Evolutionary conservation across 2,888 invertebrate genomes (phyloP).

Genomic region (Heteromyza rotundicornis): DNA sequence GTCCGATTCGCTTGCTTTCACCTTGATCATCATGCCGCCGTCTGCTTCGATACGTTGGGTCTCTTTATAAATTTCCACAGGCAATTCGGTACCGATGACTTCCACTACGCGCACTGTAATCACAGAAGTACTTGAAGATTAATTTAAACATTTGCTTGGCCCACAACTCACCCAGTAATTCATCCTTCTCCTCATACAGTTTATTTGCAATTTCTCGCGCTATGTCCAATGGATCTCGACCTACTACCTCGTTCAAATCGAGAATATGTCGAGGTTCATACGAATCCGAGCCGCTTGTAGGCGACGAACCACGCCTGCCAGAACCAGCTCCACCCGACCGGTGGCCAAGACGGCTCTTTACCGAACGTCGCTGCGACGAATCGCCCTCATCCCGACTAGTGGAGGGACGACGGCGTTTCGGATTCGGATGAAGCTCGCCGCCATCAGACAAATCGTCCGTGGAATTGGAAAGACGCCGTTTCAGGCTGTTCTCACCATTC

Average conservation of each 20-base stretch:
- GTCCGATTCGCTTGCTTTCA: too few relatives aligned
- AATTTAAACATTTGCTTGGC: too few relatives aligned
- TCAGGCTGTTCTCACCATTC: constrained; percentile 63
- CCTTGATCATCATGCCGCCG: constrained; percentile 87
- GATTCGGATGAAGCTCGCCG: constrained; percentile 43
- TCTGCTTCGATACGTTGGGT: constrained; percentile 82
- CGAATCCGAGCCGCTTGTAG: constrained; percentile 64
- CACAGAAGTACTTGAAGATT: too few relatives aligned
- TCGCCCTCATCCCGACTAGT: constrained; percentile 27
- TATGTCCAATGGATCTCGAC: constrained; percentile 59
- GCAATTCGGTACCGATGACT: constrained; percentile 74
- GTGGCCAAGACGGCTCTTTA: constrained; percentile 47
- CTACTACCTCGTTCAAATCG: constrained; percentile 67
- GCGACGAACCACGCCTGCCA: constrained; percentile 45
- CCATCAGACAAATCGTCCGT: constrained; percentile 51
- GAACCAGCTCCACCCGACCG: constrained; percentile 33
- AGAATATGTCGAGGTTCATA: constrained; percentile 64
- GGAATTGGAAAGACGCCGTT: constrained; percentile 56
- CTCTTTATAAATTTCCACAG: constrained; percentile 77
- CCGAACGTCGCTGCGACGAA: constrained; percentile 31
- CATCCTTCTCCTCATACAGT: constrained; percentile 75
- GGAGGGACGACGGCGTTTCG: constrained; percentile 49
- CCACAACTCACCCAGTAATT: constrained; percentile 70
- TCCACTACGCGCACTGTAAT: constrained; percentile 72
- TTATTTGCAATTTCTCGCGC: constrained; percentile 77